Conservation (phyloP, 35 echinoderm and acorn worm genomes). For the Ptychodera flava region DNA sequence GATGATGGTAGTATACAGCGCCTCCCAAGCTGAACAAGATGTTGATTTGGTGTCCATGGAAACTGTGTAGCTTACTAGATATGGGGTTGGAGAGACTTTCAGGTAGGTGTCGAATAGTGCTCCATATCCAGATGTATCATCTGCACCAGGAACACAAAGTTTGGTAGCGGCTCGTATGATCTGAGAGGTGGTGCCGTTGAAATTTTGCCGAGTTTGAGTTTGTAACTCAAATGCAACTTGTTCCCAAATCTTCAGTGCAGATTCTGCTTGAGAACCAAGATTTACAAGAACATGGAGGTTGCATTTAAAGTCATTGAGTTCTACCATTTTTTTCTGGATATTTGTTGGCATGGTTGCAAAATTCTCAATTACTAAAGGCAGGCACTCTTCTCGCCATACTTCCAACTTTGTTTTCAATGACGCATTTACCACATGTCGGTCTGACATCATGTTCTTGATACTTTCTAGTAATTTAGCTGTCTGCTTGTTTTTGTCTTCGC, state of each 20-base stretch:
- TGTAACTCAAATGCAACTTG: not conserved
- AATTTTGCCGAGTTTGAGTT: not conserved
- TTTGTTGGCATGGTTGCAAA: not conserved
- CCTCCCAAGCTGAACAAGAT: slow-evolving; percentile 46
- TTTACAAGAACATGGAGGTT: not conserved
- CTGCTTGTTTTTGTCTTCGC: not conserved
- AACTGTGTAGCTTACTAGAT: not conserved
- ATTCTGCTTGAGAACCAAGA: not conserved
- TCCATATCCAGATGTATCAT: not conserved
- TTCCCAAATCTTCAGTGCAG: not conserved
- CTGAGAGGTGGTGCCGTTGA: not conserved
- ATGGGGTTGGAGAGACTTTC: not conserved
- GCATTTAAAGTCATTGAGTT: not conserved
- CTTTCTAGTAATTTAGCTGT: not conserved
- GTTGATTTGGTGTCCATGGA: slow-evolving; percentile 33
- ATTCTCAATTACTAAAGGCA: not conserved
- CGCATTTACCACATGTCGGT: not conserved
- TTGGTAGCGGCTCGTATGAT: not conserved
- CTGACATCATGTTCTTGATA: not conserved
- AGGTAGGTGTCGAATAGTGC: not conserved
- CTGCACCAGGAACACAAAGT: not conserved
- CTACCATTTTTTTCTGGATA: not conserved
- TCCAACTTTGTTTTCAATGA: not conserved
- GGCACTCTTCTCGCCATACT: not conserved
- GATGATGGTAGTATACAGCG: slow-evolving; percentile 22